These are phyloP conservation scores for Drosophila mojavensis DNA, from an alignment of 1,140 invertebrate genomes.

Conservation along the genomic window DNA sequence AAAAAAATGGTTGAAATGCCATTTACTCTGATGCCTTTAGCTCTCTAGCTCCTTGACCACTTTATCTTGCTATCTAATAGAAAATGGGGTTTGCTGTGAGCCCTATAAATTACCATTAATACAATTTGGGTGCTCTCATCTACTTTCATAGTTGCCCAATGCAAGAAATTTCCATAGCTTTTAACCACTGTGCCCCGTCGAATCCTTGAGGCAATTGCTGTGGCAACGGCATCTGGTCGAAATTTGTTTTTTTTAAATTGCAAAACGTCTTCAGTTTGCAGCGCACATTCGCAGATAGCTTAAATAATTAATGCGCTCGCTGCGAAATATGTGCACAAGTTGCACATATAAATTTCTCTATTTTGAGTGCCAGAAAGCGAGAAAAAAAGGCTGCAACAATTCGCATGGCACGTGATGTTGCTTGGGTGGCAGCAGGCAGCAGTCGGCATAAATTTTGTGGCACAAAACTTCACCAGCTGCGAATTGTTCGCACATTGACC, in stretches of 20 bases:
- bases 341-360: conserved; percentile 6
- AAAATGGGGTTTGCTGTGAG: too few relatives aligned
- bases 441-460: conserved; percentile 60
- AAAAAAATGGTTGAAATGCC: too few relatives aligned
- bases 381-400: conserved; percentile 29
- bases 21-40: too few relatives aligned
- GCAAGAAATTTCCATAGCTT: background rate
- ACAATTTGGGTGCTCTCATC: too few relatives aligned
- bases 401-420: conserved; percentile 59
- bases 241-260: conserved; percentile 22
- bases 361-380: too few relatives aligned
- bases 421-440: conserved; percentile 43
- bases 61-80: too few relatives aligned
- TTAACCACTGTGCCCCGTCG: conserved; percentile 18
- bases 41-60: too few relatives aligned
- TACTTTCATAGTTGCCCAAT: background rate
- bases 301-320: conserved; percentile 78
- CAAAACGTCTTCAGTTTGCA: conserved; percentile 40
- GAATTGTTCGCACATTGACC: conserved; percentile 80
- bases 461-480: conserved; percentile 56
- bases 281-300: conserved; percentile 75
- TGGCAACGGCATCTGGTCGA: background rate
- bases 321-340: conserved; percentile 45
- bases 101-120: too few relatives aligned
- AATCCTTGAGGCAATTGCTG: background rate